Evolutionary conservation across 2,888 invertebrate species (phyloP).

Genomic region (Nephrotoma appendiculata): DNA sequence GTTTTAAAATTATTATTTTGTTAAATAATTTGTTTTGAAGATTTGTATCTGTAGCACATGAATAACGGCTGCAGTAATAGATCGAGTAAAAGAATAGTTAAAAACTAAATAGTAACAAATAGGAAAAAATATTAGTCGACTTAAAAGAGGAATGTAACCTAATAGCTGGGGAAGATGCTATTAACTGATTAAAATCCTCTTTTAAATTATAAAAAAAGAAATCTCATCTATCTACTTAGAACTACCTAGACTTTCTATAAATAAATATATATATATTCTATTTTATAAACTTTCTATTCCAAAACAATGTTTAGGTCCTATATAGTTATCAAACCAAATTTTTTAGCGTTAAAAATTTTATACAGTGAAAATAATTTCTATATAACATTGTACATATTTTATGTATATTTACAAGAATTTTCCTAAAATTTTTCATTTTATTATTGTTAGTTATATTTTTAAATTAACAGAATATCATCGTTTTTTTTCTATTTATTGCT

Average conservation of each 20-base stretch:
- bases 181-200: not conserved
- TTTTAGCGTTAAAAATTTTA: not conserved
- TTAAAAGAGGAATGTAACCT: slow-evolving; percentile 10
- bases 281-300: not conserved
- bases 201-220: not conserved
- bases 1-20: not conserved
- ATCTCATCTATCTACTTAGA: not conserved
- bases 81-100: not conserved
- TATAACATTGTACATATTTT: not conserved
- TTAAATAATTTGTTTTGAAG: not conserved
- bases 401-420: not conserved
- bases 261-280: not conserved
- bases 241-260: not conserved
- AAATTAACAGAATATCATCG: not conserved
- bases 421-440: not conserved
- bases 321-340: not conserved
- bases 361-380: not conserved
- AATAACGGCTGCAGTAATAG: not conserved
- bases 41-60: not conserved
- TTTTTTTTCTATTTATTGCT: not conserved
- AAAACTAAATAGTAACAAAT: not conserved
- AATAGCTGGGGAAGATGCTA: slow-evolving; percentile 34
- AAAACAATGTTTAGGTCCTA: not conserved
- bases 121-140: not conserved
- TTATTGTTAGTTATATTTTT: not conserved